These are phyloP conservation scores for Antrozous pallidus DNA, from an alignment of 2,797 vertebrate genomes.

Conservation along the genomic window DNA sequence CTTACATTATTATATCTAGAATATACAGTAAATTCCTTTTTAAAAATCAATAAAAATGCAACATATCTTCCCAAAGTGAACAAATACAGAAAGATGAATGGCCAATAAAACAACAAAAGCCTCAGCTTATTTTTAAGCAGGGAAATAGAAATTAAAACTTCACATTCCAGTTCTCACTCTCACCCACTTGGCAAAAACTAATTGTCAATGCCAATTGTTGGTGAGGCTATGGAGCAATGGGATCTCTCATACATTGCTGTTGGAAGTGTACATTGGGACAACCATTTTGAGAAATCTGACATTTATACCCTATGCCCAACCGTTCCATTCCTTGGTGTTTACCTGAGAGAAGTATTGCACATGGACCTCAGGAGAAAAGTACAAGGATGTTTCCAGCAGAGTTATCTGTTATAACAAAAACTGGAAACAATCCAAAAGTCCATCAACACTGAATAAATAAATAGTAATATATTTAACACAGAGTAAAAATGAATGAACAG, in stretches of 20 bases:
- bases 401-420: background rate
- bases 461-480: background rate
- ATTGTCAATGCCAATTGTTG: background rate
- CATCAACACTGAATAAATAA: background rate
- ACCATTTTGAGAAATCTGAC: background rate
- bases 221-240: background rate
- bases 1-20: background rate
- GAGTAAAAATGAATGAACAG: background rate
- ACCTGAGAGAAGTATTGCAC: background rate
- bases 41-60: background rate
- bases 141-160: background rate
- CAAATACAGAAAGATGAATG: background rate
- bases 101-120: background rate
- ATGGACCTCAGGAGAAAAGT: background rate
- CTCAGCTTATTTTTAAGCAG: background rate
- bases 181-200: background rate
- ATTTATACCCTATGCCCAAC: background rate
- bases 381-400: background rate
- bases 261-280: background rate
- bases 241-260: background rate
- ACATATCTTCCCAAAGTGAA: background rate
- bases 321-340: background rate
- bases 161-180: background rate
- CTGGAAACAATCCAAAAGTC: background rate
- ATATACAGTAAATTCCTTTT: background rate